Evolutionary conservation across 2,888 invertebrate genomes (phyloP), one percentile per base, ranked within the genome.

Genomic region (Eucera pruinosa): DNA sequence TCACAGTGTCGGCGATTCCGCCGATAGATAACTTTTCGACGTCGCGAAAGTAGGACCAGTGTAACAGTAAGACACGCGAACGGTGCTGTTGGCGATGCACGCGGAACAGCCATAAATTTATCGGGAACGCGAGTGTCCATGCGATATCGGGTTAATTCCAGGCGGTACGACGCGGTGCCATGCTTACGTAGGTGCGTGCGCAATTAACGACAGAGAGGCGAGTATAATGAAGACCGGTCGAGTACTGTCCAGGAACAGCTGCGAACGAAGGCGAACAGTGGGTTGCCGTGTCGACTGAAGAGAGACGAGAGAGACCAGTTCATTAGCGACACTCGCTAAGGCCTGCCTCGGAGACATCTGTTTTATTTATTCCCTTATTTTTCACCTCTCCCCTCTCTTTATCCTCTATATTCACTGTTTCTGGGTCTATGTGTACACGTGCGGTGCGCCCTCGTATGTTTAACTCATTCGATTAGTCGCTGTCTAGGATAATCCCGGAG

Each of bases 191-290:
- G 87, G 89, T 89, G 87, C 86, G 88, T 88, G 84, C 83, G 89
- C 89, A 91, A 91, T 90, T 90, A 90, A 89, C 88, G 87, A 86
- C 86, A 86, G 77, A 80, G 85, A 86, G 86, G 85, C 83, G 86
- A 86, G 86, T 86, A 87, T 90, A 90, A 90, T 89, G 89, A 91
- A 90, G 89, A 90, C 89, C 87, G 89, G 89, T 89, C 88, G 87
- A 78, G 83, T 78, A 85, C 83, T 77, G 82, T 81, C 86, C 85
- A 64, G 78, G 70, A 79, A 80, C 76, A 80, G 80, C 73, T 82
- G 78, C 80, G 71, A 65, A 60, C 80, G 80, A 66, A 73, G 62
- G 81, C 72, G 74, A 85, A 54, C 65, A 72, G 69, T 52, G 50
- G 60, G 64, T 58, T 66, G 70, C 64, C 77, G 55, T 67, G 69